Base-by-base conservation (phyloP, 1,140 invertebrate species). In the Aricia agestis region DNA sequence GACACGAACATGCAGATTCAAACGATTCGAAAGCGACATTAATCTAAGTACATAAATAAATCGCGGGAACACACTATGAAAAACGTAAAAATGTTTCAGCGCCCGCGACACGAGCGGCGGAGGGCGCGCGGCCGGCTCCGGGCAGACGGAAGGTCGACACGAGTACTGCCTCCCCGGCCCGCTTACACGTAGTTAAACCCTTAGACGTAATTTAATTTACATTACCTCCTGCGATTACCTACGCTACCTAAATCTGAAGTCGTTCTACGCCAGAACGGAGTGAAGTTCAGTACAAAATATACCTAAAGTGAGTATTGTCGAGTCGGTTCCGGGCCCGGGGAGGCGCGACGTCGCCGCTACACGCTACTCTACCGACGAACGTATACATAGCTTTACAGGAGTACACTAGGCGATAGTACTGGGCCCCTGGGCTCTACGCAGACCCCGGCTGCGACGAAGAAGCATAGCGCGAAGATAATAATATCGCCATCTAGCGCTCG, bases 281-380 rank as follows among this genome's bases (percentile, higher is more conserved):
- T 69, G 58, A 69, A 61, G 31, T 59, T 57, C 59, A 69, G 42
- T 69, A 69, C 19, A 69, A 69, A 69, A 69, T 17, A 61, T 61
- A 61, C 59, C 52, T 68, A 32, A 69, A 61, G 57, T 61, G 68
- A 61, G 59, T 69, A 69, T 69, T 69, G 68, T 69, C 68, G 58
- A 41, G 68, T 61, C 41, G 17, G 59, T 63, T 11, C 59, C 31
- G 59, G 68, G 57, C 57, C 31, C 31, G 57, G 31, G 67, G 36
- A 69, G 68, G 58, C 58, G 58, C 58, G 42, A 59, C 58, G 32
- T 59, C 68, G n/a, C 58, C 36, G 36, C 74, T 77, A 74, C 73
- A 74, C 76, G 69, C 73, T 77, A 68, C 75, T 71, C 76, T 74
- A 74, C 73, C 73, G 74, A 77, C 72, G 76, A 74, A 77, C 76